Evolutionary conservation across 2,888 invertebrate species (phyloP).

Genomic region (Lysandra coridon): DNA sequence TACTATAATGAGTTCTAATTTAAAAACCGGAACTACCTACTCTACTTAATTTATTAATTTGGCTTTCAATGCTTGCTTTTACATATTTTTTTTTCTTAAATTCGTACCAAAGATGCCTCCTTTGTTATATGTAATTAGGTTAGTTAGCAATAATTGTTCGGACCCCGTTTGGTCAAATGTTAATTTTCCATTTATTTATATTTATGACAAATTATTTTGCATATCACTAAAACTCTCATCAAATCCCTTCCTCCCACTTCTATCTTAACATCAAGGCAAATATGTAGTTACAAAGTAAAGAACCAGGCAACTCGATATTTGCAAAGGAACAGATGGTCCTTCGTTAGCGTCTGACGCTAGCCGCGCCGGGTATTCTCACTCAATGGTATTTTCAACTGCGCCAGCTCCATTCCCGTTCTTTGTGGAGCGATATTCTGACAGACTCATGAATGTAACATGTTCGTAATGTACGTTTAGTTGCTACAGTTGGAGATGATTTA

Average conservation of each 20-base stretch:
- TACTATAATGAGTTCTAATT: no score
- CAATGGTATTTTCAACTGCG: conserved; percentile 6
- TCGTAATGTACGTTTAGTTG: background rate
- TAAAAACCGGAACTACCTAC: background rate
- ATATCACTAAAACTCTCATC: background rate
- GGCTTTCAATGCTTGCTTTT: background rate
- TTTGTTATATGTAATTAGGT: no score
- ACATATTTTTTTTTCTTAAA: background rate
- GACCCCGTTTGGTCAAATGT: no score
- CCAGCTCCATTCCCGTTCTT: conserved; percentile 1
- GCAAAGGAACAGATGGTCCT: conserved; percentile 16
- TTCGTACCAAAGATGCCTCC: no score
- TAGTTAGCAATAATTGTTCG: no score
- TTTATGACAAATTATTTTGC: background rate
- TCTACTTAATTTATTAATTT: background rate
- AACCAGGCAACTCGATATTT: background rate
- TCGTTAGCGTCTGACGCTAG: conserved; percentile 4
- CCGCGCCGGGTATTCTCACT: conserved; percentile 2
- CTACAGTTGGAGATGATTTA: background rate
- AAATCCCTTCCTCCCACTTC: background rate
- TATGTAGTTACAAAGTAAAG: conserved; percentile 5
- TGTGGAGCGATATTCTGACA: conserved; percentile 9
- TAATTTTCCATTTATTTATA: no score
- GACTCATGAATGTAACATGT: background rate
- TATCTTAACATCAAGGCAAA: background rate